Conservation (phyloP, 2,888 invertebrate genomes). For the Synergus laeviventris region DNA sequence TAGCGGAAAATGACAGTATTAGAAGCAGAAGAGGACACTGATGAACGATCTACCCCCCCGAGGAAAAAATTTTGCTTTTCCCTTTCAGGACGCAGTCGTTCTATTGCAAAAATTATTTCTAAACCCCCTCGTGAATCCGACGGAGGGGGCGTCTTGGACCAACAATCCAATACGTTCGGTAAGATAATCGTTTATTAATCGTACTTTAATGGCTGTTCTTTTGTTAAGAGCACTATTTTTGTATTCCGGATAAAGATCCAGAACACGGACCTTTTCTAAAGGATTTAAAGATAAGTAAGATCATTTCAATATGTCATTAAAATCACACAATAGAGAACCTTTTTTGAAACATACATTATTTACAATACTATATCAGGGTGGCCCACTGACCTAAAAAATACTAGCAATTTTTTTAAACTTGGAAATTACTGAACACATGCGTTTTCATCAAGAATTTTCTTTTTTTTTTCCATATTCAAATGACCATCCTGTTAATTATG, state of each 20-base stretch:
- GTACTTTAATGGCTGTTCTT: slow-evolving; percentile 1
- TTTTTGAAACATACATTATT: not conserved
- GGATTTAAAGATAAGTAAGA: not conserved
- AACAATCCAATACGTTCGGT: slow-evolving; percentile 12
- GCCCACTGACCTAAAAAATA: not conserved
- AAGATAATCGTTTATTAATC: slow-evolving; percentile 20
- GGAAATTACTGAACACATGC: not conserved
- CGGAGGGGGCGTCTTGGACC: slow-evolving; percentile 36
- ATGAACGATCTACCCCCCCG: slow-evolving; percentile 75
- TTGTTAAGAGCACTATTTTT: slow-evolving; percentile 7
- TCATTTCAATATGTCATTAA: not conserved
- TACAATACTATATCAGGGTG: not conserved
- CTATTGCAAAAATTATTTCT: slow-evolving; percentile 55
- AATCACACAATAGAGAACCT: not conserved
- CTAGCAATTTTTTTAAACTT: not conserved
- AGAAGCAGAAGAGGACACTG: slow-evolving; percentile 77
- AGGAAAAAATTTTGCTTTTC: slow-evolving; percentile 76
- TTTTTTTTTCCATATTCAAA: not conserved
- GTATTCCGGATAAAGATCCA: not conserved
- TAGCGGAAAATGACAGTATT: slow-evolving; percentile 78
- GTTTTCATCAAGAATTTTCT: not conserved
- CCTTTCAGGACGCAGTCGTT: slow-evolving; percentile 63
- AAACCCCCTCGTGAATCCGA: slow-evolving; percentile 65
- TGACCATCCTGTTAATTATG: not conserved
- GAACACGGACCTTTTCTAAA: not conserved